A percentile compares a stretch with the other conserved stretches of the same genome.
phyloP scores from a whole-genome alignment of 2,888 invertebrate genomes.

The Deroplatys truncata region DNA sequence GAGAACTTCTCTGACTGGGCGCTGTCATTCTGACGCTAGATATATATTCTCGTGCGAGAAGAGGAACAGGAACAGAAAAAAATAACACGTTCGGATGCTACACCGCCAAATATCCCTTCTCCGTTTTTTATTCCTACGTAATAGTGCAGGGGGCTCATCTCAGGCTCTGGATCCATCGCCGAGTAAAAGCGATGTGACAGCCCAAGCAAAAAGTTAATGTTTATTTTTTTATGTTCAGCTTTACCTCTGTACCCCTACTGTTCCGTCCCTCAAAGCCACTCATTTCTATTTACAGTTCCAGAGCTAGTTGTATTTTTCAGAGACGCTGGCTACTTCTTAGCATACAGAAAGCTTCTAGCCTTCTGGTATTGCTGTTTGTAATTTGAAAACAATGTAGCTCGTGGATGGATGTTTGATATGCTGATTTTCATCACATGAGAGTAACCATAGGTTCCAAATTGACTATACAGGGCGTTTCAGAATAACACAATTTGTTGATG shows the following conservation, averaged over 20 bases:
- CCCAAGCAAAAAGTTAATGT: not conserved
- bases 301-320: not conserved
- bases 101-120: not conserved
- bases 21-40: not conserved
- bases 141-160: not conserved
- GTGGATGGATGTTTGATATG: too few relatives aligned
- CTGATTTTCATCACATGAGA: too few relatives aligned
- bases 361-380: too few relatives aligned
- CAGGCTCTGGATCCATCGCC: not conserved
- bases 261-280: not conserved
- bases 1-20: not conserved
- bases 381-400: too few relatives aligned
- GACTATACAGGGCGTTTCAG: too few relatives aligned
- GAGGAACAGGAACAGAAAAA: not conserved
- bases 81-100: not conserved
- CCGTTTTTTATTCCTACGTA: not conserved
- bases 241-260: not conserved
- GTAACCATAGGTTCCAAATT: too few relatives aligned
- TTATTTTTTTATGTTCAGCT: not conserved
- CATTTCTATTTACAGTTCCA: not conserved
- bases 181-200: not conserved
- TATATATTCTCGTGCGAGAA: not conserved
- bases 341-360: not conserved
- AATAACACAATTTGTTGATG: too few relatives aligned
- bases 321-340: not conserved